These are phyloP conservation scores for Montipora capricornis DNA, from an alignment of 64 coral and sea anemone genomes.

Conservation along the genomic window DNA sequence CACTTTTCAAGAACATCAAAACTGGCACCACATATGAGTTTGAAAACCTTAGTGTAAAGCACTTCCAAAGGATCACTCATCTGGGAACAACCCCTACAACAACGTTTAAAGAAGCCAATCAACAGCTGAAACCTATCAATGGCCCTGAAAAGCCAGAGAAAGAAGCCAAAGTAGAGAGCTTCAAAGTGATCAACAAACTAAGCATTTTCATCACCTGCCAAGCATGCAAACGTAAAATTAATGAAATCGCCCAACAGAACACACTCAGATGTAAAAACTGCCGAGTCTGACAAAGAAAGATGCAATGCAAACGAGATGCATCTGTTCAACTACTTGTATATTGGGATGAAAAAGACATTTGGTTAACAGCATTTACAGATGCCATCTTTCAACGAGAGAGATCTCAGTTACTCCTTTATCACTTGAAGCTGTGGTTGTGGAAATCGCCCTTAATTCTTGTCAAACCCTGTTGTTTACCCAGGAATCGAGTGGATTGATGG, in stretches of 20 bases:
- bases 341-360: constrained; percentile 33
- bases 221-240: constrained; percentile 62
- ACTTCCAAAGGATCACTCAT: constrained; percentile 30
- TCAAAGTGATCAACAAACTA: constrained; percentile 36
- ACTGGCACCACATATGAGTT: constrained; percentile 44
- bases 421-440: too few relatives aligned
- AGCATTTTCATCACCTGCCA: constrained; percentile 56
- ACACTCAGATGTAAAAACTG: constrained; percentile 55
- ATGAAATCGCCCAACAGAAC: constrained; percentile 58
- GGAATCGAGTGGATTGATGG: too few relatives aligned
- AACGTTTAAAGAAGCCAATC: constrained; percentile 32
- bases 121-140: constrained; percentile 16
- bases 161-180: constrained; percentile 2
- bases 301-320: constrained; percentile 56
- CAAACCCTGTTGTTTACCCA: too few relatives aligned
- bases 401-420: too few relatives aligned
- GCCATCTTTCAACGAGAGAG: too few relatives aligned
- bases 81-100: constrained; percentile 11
- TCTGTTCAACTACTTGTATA: constrained; percentile 40
- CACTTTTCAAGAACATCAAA: constrained; percentile 11
- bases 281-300: constrained; percentile 5
- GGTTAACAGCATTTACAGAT: constrained; percentile 57
- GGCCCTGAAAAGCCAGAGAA: constrained; percentile 21
- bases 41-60: constrained; percentile 55
- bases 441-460: too few relatives aligned